These are phyloP conservation scores for Nothocercus nigrocapillus DNA, from an alignment of 2,113 vertebrate genomes.

Conservation along the genomic window DNA sequence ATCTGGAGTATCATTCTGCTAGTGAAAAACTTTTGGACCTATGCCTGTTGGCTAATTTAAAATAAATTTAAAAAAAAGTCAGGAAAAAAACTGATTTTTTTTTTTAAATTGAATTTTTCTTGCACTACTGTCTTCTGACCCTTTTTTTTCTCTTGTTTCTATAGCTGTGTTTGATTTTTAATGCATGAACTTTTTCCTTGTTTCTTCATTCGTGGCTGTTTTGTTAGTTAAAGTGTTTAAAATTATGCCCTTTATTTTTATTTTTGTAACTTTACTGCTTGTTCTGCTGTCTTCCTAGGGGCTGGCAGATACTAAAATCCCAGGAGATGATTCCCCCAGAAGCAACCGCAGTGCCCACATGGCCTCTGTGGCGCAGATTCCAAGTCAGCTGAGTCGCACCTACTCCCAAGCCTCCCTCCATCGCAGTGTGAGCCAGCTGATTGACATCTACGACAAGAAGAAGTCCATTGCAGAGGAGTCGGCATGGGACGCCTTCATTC, in stretches of 20 bases:
- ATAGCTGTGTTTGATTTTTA: not conserved
- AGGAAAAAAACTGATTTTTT: fast-evolving
- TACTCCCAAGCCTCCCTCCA: conserved; percentile 86
- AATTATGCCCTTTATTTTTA: not conserved
- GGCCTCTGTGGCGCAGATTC: conserved; percentile 75
- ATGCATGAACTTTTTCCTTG: not conserved
- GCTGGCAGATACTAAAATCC: conserved; percentile 85
- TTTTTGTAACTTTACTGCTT: not conserved
- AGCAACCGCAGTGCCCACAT: conserved; percentile 74
- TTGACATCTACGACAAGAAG: conserved; percentile 84
- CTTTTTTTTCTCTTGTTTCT: not conserved
- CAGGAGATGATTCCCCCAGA: conserved; percentile 68
- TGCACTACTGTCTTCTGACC: not conserved
- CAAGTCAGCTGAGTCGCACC: conserved; percentile 76
- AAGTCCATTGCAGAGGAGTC: conserved; percentile 83
- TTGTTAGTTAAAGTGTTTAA: not conserved
- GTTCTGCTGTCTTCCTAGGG: conserved; percentile 75
- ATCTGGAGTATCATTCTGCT: not conserved
- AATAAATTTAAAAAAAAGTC: not conserved
- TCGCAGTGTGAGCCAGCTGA: conserved; percentile 90
- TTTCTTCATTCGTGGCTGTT: too few relatives aligned
- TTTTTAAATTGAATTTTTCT: not conserved
- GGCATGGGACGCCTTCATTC: conserved; percentile 86
- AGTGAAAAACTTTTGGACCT: not conserved
- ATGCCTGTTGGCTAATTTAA: not conserved